These are phyloP conservation scores for Trachelus tabidus DNA, from an alignment of 2,888 invertebrate genomes.

Conservation along the genomic window DNA sequence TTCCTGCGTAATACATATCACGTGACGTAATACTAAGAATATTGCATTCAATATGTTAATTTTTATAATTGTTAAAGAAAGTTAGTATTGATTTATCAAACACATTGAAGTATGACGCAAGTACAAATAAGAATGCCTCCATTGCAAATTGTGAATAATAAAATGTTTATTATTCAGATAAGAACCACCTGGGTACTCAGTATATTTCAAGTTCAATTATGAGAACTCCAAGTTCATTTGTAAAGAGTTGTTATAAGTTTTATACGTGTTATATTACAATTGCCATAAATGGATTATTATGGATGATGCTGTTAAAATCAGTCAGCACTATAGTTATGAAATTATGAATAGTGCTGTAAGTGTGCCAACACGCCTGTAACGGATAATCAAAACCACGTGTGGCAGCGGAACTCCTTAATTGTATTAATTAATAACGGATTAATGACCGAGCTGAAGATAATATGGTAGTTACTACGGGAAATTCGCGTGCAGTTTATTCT, in stretches of 20 bases:
- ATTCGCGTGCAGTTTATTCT: background rate
- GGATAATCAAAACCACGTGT: background rate
- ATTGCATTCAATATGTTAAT: too few species aligned
- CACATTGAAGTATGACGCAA: background rate
- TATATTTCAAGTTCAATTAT: background rate
- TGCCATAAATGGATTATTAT: background rate
- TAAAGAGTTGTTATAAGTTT: background rate
- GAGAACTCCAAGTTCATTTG: background rate
- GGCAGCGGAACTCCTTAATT: background rate
- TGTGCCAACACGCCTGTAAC: background rate
- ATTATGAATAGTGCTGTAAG: background rate
- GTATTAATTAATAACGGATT: too few species aligned
- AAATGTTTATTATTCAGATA: background rate
- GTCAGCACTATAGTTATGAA: background rate
- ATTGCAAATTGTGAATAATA: background rate
- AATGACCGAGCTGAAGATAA: too few species aligned
- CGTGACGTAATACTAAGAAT: too few species aligned
- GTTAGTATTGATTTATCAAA: background rate
- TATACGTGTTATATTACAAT: background rate
- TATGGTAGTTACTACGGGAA: background rate
- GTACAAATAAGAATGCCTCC: background rate
- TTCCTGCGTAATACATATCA: background rate
- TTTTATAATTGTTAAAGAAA: background rate
- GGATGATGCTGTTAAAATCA: background rate
- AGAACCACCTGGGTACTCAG: background rate